Percentiles rank a stretch among this genome's conserved stretches.
phyloP scores from a whole-genome alignment of 2,888 invertebrate species.

The Melitaea athalia region DNA sequence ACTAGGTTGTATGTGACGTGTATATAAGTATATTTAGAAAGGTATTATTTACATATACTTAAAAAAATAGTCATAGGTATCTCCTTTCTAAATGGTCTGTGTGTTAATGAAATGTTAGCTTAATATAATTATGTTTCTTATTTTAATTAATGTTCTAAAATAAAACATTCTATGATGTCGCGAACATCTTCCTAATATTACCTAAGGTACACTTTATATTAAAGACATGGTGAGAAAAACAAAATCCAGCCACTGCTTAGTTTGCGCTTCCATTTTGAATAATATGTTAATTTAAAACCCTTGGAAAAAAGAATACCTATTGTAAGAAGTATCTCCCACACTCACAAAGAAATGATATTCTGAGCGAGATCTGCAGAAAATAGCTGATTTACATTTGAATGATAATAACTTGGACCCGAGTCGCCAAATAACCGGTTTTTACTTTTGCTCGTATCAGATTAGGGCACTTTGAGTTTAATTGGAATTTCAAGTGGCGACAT shows the following conservation, averaged over 20 bases:
- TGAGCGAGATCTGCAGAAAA: slow-evolving; percentile 63
- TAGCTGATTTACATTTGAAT: slow-evolving; percentile 76
- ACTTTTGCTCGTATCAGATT: slow-evolving; percentile 36
- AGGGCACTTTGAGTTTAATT: slow-evolving; percentile 32
- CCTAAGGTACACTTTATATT: background rate
- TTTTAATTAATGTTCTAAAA: background rate
- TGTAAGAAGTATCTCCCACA: slow-evolving; percentile 47
- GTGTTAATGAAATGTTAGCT: too few relatives aligned
- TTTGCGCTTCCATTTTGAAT: slow-evolving; percentile 16
- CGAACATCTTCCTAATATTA: background rate
- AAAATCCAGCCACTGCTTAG: slow-evolving; percentile 9
- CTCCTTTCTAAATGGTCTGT: too few relatives aligned
- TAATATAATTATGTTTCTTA: background rate
- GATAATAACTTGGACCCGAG: slow-evolving; percentile 69
- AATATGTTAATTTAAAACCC: slow-evolving; percentile 31
- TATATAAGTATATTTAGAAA: too few relatives aligned
- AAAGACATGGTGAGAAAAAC: background rate
- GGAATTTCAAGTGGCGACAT: slow-evolving; percentile 23
- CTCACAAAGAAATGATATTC: slow-evolving; percentile 67
- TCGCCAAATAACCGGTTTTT: slow-evolving; percentile 48
- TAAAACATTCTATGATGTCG: background rate
- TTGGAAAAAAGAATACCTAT: slow-evolving; percentile 30
- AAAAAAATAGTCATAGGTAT: too few relatives aligned
- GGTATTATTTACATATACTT: too few relatives aligned
- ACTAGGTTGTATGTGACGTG: too few relatives aligned